These are phyloP conservation scores for zebrafish (Danio rerio) DNA, from an alignment of 2,113 vertebrate species.

Conservation along the genomic window GRCz12tu NC_133180.1:24282001-24282500, in stretches of 20 bases:
- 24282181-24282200: slow-evolving; percentile 72
- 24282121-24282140: not conserved
- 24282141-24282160: too few species aligned
- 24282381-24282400: too few species aligned
- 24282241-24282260: slow-evolving; percentile 94
- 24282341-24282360: too few species aligned
- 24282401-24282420: too few species aligned
- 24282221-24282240: slow-evolving; percentile 93
- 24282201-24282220: slow-evolving; percentile 91
- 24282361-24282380: not conserved
- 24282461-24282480: too few species aligned
- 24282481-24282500: too few species aligned
- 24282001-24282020: slow-evolving; percentile 2
- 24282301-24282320: too few species aligned
- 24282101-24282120: not conserved
- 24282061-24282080: not conserved
- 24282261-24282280: slow-evolving; percentile 95
- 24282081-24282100: not conserved
- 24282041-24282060: not conserved
- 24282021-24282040: not conserved
- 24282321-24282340: not conserved
- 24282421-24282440: too few species aligned
- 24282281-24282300: slow-evolving; percentile 83
- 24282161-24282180: not conserved
- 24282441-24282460: too few species aligned